Percentiles rank a stretch among this genome's conserved stretches.
These are phyloP conservation scores for Carassius carassius DNA, from an alignment of 2,113 vertebrate species.

Conservation along the genomic window DNA sequence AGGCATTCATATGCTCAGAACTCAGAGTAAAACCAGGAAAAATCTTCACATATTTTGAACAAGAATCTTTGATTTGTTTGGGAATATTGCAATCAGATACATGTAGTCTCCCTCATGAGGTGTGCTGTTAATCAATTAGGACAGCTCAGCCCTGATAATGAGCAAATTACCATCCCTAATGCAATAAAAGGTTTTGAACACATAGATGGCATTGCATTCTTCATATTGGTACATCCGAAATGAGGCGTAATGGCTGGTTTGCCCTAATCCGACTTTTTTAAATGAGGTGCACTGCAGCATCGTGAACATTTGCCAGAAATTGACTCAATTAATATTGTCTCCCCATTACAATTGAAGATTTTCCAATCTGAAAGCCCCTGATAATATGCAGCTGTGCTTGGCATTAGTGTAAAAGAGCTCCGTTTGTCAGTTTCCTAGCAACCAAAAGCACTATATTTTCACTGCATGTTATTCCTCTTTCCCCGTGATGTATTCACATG, in stretches of 20 bases:
- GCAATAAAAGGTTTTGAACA: slow-evolving; percentile 7
- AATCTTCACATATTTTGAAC: background rate
- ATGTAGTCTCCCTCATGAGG: background rate
- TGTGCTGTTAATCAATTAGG: slow-evolving; percentile 8
- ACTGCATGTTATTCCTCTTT: slow-evolving; percentile 27
- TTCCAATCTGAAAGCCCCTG: slow-evolving; percentile 24
- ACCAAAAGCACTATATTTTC: slow-evolving; percentile 42
- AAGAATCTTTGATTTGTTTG: background rate
- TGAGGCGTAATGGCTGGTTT: slow-evolving; percentile 17
- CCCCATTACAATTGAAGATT: slow-evolving; percentile 20
- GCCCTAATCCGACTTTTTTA: slow-evolving; percentile 12
- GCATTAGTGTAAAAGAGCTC: slow-evolving; percentile 39
- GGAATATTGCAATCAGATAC: background rate
- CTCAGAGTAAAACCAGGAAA: background rate
- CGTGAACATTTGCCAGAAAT: slow-evolving; percentile 33
- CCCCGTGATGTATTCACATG: slow-evolving; percentile 30
- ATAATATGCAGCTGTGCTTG: slow-evolving; percentile 39
- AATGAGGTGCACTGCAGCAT: slow-evolving; percentile 21
- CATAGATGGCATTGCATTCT: slow-evolving; percentile 1
- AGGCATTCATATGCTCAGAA: background rate
- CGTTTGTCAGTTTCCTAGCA: slow-evolving; percentile 39
- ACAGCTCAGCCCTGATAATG: slow-evolving; percentile 1
- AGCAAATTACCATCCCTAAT: slow-evolving; percentile 17
- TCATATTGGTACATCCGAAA: slow-evolving; percentile 8
- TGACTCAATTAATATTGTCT: slow-evolving; percentile 34